Evolutionary conservation across 2,888 invertebrate genomes (phyloP).

Genomic region (Bombylius discolor): DNA sequence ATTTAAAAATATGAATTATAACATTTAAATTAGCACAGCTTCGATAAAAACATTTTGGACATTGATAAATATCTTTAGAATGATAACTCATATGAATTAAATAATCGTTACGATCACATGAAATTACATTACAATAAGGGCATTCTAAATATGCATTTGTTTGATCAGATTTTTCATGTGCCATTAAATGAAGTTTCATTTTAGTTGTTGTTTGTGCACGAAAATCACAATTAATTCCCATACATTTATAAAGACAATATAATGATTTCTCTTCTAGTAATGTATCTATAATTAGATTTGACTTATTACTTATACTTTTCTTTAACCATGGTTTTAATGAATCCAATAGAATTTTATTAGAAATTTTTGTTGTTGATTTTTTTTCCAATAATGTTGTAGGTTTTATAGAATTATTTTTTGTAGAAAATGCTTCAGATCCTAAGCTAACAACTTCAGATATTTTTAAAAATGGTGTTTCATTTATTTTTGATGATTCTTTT

Average conservation of each 20-base stretch:
- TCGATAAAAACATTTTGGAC: constrained; percentile 55
- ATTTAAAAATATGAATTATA: constrained; percentile 5
- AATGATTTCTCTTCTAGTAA: constrained; percentile 8
- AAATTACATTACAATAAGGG: constrained; percentile 41
- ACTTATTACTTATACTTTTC: constrained; percentile 5
- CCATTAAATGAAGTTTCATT: constrained; percentile 35
- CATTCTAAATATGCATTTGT: constrained; percentile 39
- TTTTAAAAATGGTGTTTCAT: too few species aligned
- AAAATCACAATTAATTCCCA: constrained; percentile 39
- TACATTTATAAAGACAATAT: constrained; percentile 41
- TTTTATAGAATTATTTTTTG: too few species aligned
- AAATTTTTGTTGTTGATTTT: too few species aligned
- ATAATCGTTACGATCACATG: constrained; percentile 36
- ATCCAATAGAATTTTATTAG: background rate
- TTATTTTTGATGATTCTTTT: too few species aligned
- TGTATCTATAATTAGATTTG: background rate
- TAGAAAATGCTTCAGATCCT: too few species aligned
- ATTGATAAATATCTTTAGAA: constrained; percentile 47
- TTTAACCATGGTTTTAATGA: constrained; percentile 21
- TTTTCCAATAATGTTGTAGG: too few species aligned
- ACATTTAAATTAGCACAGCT: constrained; percentile 25
- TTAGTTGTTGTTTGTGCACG: constrained; percentile 29
- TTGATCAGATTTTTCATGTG: constrained; percentile 19
- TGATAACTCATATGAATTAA: constrained; percentile 51
- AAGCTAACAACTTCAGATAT: too few species aligned